phyloP scores from a whole-genome alignment of 2,888 invertebrate species.

The Gnatocerus cornutus region DNA sequence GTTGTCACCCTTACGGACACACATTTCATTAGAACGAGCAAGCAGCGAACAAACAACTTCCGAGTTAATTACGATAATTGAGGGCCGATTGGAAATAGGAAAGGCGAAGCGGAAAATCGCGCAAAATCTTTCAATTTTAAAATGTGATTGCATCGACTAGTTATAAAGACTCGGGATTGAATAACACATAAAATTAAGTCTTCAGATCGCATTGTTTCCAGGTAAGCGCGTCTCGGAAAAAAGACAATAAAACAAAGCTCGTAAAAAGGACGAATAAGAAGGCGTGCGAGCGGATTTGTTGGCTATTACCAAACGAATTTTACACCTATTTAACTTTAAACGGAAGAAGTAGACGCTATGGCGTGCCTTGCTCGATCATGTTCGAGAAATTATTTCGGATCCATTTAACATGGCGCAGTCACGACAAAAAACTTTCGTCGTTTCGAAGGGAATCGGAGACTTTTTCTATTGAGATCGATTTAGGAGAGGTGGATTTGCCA shows the following conservation, averaged over 20 bases:
- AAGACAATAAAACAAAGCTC: conserved; percentile 56
- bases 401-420: conserved; percentile 70
- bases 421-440: conserved; percentile 62
- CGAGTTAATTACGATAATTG: conserved; percentile 66
- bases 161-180: conserved; percentile 61
- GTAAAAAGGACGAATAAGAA: conserved; percentile 36
- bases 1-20: conserved; percentile 55
- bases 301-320: conserved; percentile 70
- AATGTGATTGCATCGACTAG: conserved; percentile 62
- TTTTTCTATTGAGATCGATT: conserved; percentile 40
- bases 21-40: conserved; percentile 52
- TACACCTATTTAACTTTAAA: conserved; percentile 72
- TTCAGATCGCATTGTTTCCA: conserved; percentile 50
- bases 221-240: conserved; percentile 48
- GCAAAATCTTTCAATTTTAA: conserved; percentile 56
- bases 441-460: conserved; percentile 41
- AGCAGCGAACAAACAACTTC: conserved; percentile 59
- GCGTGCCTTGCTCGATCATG: conserved; percentile 68
- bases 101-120: conserved; percentile 40
- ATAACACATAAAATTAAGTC: conserved; percentile 68
- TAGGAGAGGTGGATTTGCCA: conserved; percentile 30
- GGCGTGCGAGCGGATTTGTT: conserved; percentile 63
- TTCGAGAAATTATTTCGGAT: conserved; percentile 70
- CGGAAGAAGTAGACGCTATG: conserved; percentile 58
- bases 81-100: conserved; percentile 61